phyloP scores from a whole-genome alignment of 1,140 invertebrate species.

The Uloborus diversus region DNA sequence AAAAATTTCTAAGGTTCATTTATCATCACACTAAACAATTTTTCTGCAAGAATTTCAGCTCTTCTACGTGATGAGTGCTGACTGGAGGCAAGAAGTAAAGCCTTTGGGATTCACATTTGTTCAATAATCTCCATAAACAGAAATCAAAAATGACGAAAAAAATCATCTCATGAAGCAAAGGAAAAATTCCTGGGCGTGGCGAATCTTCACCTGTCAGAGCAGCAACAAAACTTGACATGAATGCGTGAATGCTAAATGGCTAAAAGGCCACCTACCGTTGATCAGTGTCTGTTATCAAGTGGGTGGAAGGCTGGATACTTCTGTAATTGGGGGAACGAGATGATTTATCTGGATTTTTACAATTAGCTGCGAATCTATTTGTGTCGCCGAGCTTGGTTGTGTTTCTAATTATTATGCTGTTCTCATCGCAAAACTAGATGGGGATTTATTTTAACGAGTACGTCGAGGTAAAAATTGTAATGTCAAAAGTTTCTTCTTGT shows the following conservation, averaged over 20 bases:
- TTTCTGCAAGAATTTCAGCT: no score
- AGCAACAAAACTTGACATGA: conserved; percentile 41
- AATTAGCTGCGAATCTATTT: conserved; percentile 30
- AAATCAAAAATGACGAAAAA: conserved; percentile 48
- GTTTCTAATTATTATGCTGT: no score
- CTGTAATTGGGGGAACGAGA: conserved; percentile 37
- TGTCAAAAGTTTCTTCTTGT: no score
- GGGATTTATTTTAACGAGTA: no score
- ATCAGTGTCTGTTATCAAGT: conserved; percentile 6
- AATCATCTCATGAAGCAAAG: conserved; percentile 17
- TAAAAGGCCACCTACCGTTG: conserved; percentile 10
- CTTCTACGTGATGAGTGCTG: no score
- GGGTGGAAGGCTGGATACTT: conserved; percentile 15
- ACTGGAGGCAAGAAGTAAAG: no score
- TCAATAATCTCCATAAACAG: conserved; percentile 51
- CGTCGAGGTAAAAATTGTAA: no score
- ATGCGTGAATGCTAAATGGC: conserved; percentile 44
- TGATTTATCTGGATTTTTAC: conserved; percentile 37
- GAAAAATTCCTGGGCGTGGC: conserved; percentile 24
- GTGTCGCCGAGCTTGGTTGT: not conserved
- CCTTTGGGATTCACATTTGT: conserved; percentile 25
- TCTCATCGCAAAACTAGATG: no score
- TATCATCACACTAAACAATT: no score
- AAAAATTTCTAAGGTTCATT: no score
- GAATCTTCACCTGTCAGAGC: conserved; percentile 32